These are phyloP conservation scores for Notodonta dromedarius DNA, from an alignment of 2,888 invertebrate genomes.

Conservation along the genomic window DNA sequence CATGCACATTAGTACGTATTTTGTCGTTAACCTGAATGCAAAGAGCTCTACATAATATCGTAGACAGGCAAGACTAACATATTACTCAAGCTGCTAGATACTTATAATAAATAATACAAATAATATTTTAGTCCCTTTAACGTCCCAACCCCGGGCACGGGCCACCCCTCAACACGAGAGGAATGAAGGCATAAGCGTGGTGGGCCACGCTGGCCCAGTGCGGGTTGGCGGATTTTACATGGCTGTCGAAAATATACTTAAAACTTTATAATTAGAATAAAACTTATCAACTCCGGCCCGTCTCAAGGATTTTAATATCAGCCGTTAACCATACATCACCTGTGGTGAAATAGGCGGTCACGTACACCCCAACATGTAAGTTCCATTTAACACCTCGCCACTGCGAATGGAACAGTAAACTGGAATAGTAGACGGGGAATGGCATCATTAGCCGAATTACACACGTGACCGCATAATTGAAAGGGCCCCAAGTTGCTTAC, in stretches of 20 bases:
- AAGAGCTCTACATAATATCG: not conserved
- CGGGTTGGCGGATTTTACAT: too few relatives aligned
- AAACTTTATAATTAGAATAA: not conserved
- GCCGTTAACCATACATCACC: slow-evolving; percentile 15
- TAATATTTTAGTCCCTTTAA: too few relatives aligned
- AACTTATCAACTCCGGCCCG: not conserved
- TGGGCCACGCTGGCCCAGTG: too few relatives aligned
- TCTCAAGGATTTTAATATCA: slow-evolving; percentile 35
- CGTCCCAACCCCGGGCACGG: too few relatives aligned
- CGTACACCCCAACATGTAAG: slow-evolving; percentile 62
- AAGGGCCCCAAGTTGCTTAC: slow-evolving; percentile 35
- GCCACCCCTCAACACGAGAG: too few relatives aligned
- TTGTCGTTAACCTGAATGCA: too few relatives aligned
- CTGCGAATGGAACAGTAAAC: slow-evolving; percentile 58
- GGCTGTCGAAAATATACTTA: too few relatives aligned
- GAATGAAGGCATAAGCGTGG: too few relatives aligned
- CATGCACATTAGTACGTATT: too few relatives aligned
- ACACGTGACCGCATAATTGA: slow-evolving; percentile 65
- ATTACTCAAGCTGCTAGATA: too few relatives aligned
- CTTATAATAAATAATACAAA: too few relatives aligned
- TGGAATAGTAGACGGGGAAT: slow-evolving; percentile 61
- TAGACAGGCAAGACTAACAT: not conserved
- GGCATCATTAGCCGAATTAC: slow-evolving; percentile 64
- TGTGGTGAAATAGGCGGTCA: slow-evolving; percentile 36
- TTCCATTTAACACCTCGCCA: slow-evolving; percentile 71